Percentiles rank a stretch among this genome's conserved stretches.
These are phyloP conservation scores for Pseudotriccus pelzelni DNA, from an alignment of 2,797 vertebrate genomes.

Conservation along the genomic window DNA sequence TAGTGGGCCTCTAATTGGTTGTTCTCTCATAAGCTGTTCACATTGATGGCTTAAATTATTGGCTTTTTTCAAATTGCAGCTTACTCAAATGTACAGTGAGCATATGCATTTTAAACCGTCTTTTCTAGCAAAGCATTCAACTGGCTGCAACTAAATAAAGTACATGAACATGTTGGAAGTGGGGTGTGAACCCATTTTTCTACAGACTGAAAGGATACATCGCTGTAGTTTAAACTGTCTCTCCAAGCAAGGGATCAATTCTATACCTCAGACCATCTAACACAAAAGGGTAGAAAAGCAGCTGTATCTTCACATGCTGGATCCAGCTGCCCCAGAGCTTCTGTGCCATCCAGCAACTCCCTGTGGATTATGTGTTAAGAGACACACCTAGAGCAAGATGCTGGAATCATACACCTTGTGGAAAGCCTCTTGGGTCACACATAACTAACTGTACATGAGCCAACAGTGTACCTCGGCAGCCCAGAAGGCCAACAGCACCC, in stretches of 20 bases:
- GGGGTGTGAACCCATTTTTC: neutral
- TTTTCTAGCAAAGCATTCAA: neutral
- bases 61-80: neutral
- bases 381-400: neutral
- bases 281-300: neutral
- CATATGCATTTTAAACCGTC: neutral
- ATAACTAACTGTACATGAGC: neutral
- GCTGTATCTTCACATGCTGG: neutral
- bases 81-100: neutral
- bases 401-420: neutral
- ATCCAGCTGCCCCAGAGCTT: neutral
- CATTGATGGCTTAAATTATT: neutral
- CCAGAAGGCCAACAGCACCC: neutral
- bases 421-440: neutral
- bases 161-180: neutral
- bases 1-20: neutral
- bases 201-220: neutral
- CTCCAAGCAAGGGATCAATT: neutral
- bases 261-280: neutral
- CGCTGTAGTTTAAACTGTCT: neutral
- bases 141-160: neutral
- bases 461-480: neutral
- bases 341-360: neutral
- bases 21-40: neutral
- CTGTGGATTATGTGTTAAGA: neutral